These are phyloP conservation scores for Theristus sp. DNA, from an alignment of 2,888 invertebrate species.

Conservation along the genomic window DNA sequence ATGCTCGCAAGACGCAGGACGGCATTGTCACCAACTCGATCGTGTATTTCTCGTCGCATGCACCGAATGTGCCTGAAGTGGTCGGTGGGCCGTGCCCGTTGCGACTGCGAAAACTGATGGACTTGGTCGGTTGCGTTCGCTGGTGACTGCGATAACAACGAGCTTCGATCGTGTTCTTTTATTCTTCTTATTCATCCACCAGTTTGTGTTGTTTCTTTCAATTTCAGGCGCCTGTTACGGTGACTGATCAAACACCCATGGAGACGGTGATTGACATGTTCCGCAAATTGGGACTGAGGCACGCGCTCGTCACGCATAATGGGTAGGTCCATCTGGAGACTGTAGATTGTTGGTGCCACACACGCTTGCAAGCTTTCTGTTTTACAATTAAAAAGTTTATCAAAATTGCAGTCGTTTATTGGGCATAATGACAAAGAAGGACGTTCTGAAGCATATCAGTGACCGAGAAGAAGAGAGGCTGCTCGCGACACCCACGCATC, in stretches of 20 bases:
- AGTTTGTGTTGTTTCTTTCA: background rate
- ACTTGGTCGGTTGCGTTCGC: constrained; percentile 47
- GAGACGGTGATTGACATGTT: constrained; percentile 99
- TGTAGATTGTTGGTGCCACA: too few species aligned
- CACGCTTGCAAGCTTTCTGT: background rate
- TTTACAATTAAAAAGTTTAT: background rate
- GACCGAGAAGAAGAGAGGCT: too few species aligned
- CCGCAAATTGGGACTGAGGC: constrained; percentile 81
- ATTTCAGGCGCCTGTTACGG: constrained; percentile 65
- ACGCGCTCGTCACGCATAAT: constrained; percentile 91
- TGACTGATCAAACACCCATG: constrained; percentile 99
- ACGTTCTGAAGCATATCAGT: constrained; percentile 64
- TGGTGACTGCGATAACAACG: background rate
- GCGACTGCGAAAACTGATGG: constrained; percentile 68
- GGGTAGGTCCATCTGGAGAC: constrained; percentile 44
- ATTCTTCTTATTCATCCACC: background rate
- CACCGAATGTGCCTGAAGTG: constrained; percentile 25
- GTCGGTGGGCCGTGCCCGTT: constrained; percentile 46
- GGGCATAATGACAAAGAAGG: constrained; percentile 97
- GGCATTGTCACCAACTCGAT: constrained; percentile 69
- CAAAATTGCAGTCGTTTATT: constrained; percentile 54
- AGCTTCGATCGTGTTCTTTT: background rate
- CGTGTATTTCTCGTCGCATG: constrained; percentile 50
- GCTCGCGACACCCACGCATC: too few species aligned
- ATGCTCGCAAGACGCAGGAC: constrained; percentile 63